Evolutionary conservation across 2,113 vertebrate genomes (phyloP).

Genomic region (Phaetusa simplex): DNA sequence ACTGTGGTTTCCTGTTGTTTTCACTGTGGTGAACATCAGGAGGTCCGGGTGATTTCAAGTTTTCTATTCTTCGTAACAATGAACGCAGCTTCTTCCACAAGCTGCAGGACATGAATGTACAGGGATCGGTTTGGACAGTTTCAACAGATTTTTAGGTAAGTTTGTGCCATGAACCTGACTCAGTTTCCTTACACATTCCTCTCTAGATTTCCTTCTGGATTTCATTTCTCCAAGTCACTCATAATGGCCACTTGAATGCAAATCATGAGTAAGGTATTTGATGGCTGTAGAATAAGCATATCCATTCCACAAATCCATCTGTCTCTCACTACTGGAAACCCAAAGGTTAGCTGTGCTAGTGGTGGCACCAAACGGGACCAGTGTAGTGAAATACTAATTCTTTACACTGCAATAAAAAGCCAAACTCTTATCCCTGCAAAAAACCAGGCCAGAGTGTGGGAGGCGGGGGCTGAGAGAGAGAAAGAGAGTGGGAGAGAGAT

Average conservation of each 20-base stretch:
- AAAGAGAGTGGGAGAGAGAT: conserved; percentile 25
- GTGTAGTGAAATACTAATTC: neutral
- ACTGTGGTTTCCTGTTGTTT: neutral
- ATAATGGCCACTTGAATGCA: neutral
- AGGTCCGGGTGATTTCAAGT: neutral
- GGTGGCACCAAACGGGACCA: neutral
- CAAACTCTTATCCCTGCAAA: neutral
- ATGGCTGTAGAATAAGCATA: neutral
- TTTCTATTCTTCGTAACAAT: neutral
- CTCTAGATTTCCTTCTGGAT: neutral
- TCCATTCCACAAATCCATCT: neutral
- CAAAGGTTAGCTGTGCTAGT: neutral
- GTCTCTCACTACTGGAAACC: neutral
- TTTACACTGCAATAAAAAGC: neutral
- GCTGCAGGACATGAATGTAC: neutral
- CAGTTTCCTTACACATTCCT: neutral
- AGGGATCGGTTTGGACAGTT: neutral
- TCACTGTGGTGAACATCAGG: neutral
- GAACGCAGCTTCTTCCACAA: neutral
- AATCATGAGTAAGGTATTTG: neutral
- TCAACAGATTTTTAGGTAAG: neutral
- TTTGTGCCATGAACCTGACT: neutral
- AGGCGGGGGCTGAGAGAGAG: neutral
- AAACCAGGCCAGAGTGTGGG: conserved; percentile 10
- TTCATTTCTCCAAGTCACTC: neutral